Evolutionary conservation across 2,113 vertebrate species (phyloP).

Genomic region (Hippocampus comes): DNA sequence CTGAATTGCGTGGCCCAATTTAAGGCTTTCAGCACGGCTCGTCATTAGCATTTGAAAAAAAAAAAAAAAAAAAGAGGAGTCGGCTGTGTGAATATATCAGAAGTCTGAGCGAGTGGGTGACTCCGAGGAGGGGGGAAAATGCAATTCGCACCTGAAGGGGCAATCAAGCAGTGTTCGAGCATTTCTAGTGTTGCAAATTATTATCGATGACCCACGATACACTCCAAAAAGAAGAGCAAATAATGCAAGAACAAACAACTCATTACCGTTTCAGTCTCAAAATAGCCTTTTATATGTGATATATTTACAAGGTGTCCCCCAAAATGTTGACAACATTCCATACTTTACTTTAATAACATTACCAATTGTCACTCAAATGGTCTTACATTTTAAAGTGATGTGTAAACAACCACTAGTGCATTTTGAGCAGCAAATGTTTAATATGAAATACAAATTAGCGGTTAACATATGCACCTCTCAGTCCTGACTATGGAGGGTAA

Average conservation of each 20-base stretch:
- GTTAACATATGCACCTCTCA: too few species aligned
- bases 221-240: neutral
- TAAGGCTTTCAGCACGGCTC: conserved; percentile 67
- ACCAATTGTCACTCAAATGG: too few species aligned
- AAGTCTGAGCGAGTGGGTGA: conserved; percentile 51
- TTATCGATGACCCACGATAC: conserved; percentile 7
- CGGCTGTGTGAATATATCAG: conserved; percentile 52
- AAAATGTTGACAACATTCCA: too few species aligned
- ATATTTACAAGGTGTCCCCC: too few species aligned
- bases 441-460: too few species aligned
- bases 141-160: conserved; percentile 16
- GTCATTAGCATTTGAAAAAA: conserved; percentile 78
- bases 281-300: too few species aligned
- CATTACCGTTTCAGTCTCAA: neutral
- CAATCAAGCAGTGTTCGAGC: conserved; percentile 15
- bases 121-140: conserved; percentile 44
- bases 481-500: too few species aligned
- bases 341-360: too few species aligned
- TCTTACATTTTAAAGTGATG: too few species aligned
- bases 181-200: conserved; percentile 2
- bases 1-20: conserved; percentile 75
- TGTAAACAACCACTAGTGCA: too few species aligned
- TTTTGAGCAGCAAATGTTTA: too few species aligned
- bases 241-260: neutral
- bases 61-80: conserved; percentile 44